Percentiles rank a stretch among this genome's conserved stretches.
These are phyloP conservation scores for Tragopan temminckii DNA, from an alignment of 2,797 vertebrate genomes.

Conservation along the genomic window DNA sequence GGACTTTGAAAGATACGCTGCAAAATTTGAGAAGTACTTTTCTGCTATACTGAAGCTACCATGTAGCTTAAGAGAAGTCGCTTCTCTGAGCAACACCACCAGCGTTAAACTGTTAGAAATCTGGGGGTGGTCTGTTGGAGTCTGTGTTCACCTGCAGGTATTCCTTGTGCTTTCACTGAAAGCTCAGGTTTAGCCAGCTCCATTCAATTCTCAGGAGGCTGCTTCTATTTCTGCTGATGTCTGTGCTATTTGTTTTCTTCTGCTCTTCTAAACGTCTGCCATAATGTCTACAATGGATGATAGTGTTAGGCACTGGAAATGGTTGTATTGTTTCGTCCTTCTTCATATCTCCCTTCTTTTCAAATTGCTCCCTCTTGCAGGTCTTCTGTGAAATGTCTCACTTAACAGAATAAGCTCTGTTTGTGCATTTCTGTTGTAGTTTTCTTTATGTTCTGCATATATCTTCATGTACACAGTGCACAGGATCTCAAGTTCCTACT, in stretches of 20 bases:
- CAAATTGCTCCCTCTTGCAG: neutral
- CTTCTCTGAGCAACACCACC: neutral
- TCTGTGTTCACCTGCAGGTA: neutral
- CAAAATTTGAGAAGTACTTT: neutral
- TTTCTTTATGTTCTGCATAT: neutral
- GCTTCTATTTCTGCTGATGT: neutral
- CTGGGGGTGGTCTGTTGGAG: neutral
- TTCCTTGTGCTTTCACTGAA: neutral
- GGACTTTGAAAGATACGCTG: neutral
- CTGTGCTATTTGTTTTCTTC: neutral
- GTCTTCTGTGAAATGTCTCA: neutral
- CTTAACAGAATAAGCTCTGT: neutral
- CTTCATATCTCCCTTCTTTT: neutral
- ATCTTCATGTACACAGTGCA: neutral
- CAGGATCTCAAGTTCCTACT: neutral
- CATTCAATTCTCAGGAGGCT: neutral
- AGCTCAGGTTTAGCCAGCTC: neutral
- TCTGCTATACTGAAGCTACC: neutral
- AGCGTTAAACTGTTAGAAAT: neutral
- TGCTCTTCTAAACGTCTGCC: neutral
- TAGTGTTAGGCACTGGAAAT: neutral
- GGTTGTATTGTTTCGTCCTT: accelerated
- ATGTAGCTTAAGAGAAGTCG: neutral
- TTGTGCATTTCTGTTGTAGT: neutral
- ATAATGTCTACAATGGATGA: neutral